Base-by-base conservation (phyloP, 2,888 invertebrate genomes). In the Homarus gammarus region DNA sequence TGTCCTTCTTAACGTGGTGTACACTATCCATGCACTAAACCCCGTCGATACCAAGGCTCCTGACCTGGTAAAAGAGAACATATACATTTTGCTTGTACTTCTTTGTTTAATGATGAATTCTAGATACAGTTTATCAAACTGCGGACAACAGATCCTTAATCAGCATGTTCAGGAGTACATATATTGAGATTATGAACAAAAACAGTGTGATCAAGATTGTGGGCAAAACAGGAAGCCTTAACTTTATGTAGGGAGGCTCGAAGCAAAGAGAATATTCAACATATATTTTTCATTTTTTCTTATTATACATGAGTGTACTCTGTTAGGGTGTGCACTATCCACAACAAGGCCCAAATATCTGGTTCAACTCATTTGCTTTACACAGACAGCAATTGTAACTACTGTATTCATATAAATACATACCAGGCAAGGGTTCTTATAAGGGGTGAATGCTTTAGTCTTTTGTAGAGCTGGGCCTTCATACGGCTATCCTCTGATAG, bases 11-110 rank as follows among this genome's bases (percentile, higher is more conserved):
- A 86, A 70, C 22, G 86, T 70, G 27, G 51, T 44, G 56, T 86
- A 86, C 6, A 79, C 64, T 18, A 86, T 75, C 79, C 86, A 86
- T 8, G 33, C 79, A 70, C 86, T 70, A 15, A 86, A 51, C 18
- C 86, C 78, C 6, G 86, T 33, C 18, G 86, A 86, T 51, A 86
- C 68, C 56, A 79, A 51, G 27, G 68, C 86, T 10, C 77, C 61
- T 18, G 86, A 86, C 86, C 86, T 86, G 68, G 0, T 33, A n/a
- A 40, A 61, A 61, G 36, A 81, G 12, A 81, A 81, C 27, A 27
- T 64, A 27, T 64, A 6, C n/a, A 27, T 27, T 2, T 3, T 64
- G 27, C 27, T 27, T 18, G 18, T 56, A 56, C 56, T 10, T 64
- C 6, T 64, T 64, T 56, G 3, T 18, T 18, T 18, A 18, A 15